Evolutionary conservation across 2,888 invertebrate genomes (phyloP).

Genomic region (Blastobasis lacticolella): DNA sequence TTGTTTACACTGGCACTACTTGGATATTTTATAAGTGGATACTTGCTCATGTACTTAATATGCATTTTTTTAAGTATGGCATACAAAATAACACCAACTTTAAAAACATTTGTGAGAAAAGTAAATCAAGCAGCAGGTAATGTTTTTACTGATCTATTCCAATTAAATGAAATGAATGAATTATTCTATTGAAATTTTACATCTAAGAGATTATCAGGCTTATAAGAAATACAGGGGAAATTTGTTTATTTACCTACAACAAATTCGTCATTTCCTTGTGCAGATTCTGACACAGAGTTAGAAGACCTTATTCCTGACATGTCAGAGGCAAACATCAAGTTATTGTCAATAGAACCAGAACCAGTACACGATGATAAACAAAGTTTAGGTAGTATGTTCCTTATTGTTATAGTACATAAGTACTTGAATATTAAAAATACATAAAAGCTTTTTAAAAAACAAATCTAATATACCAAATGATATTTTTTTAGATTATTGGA

Average conservation of each 20-base stretch:
- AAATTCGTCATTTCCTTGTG: constrained; percentile 9
- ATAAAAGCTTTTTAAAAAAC: neutral
- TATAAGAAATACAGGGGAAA: neutral
- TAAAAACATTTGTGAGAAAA: constrained; percentile 38
- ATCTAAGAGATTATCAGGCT: neutral
- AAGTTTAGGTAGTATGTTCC: constrained; percentile 41
- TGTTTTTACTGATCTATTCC: constrained; percentile 1
- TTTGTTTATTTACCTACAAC: constrained; percentile 1
- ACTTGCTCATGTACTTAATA: constrained; percentile 42
- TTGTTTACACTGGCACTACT: constrained; percentile 40
- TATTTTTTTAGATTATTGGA: constrained; percentile 53
- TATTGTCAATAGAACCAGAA: constrained; percentile 58
- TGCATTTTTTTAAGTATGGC: constrained; percentile 40
- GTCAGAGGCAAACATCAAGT: constrained; percentile 51
- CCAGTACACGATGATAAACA: constrained; percentile 41
- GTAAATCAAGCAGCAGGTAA: constrained; percentile 58
- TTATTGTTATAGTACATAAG: too few species aligned
- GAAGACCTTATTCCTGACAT: constrained; percentile 60
- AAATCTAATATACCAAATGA: neutral
- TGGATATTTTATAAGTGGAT: constrained; percentile 54
- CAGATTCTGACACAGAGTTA: constrained; percentile 60
- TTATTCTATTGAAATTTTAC: too few species aligned
- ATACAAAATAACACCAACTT: constrained; percentile 42
- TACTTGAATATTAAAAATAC: neutral
- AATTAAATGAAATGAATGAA: too few species aligned